Evolutionary conservation across 1,140 invertebrate species (phyloP).

Genomic region (Orussus abietinus): DNA sequence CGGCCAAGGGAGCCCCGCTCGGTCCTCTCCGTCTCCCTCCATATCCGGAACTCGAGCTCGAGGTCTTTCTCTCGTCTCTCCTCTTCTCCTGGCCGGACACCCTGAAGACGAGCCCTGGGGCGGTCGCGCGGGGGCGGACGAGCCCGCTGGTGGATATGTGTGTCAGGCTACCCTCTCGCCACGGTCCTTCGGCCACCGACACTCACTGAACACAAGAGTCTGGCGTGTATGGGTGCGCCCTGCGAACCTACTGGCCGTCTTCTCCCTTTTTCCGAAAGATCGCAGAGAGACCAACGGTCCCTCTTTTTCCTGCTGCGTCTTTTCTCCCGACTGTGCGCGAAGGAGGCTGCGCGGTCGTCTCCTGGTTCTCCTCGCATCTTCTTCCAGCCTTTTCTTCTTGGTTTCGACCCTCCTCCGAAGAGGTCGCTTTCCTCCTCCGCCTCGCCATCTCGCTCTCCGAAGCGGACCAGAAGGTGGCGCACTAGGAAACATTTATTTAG

Average conservation of each 20-base stretch:
- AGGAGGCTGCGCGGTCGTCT: no score
- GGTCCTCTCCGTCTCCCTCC: slow-evolving; percentile 12
- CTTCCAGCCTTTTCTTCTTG: slow-evolving; percentile 5
- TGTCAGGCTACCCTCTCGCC: background rate
- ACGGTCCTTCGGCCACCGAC: no score
- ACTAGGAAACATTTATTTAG: slow-evolving; percentile 54
- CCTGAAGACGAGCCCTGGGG: background rate
- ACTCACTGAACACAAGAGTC: slow-evolving; percentile 36
- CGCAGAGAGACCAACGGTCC: no score
- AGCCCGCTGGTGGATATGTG: background rate
- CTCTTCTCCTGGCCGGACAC: no score
- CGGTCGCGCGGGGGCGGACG: background rate
- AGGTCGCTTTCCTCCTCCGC: slow-evolving; percentile 3
- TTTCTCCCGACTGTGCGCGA: no score
- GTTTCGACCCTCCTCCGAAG: slow-evolving; percentile 14
- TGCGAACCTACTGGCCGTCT: slow-evolving; percentile 2
- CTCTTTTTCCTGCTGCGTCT: background rate
- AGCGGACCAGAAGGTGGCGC: slow-evolving; percentile 41
- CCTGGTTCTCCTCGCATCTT: background rate
- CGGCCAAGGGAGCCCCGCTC: slow-evolving; percentile 18
- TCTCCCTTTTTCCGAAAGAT: no score
- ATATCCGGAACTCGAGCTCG: no score
- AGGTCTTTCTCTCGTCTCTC: no score
- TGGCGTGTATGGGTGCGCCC: slow-evolving; percentile 12
- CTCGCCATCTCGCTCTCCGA: slow-evolving; percentile 1